These are phyloP conservation scores for Lynx canadensis DNA, from an alignment of 2,113 vertebrate genomes.

Conservation along the genomic window DNA sequence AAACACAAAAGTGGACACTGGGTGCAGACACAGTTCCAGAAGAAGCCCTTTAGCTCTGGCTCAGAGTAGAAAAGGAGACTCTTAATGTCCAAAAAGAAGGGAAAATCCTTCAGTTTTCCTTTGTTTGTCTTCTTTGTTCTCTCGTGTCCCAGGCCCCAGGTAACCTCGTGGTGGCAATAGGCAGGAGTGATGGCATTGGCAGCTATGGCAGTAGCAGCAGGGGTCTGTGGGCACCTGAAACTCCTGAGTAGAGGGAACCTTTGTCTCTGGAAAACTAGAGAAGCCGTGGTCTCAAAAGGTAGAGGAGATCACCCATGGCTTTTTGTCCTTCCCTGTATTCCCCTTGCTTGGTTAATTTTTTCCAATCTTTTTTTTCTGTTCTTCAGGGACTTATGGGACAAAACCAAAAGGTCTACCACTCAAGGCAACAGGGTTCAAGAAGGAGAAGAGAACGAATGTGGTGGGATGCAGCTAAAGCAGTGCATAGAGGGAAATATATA, in stretches of 20 bases:
- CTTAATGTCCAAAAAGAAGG: background rate
- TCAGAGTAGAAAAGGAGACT: background rate
- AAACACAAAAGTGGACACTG: background rate
- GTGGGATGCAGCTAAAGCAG: background rate
- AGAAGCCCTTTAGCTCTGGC: background rate
- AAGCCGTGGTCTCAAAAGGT: background rate
- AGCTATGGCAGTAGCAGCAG: background rate
- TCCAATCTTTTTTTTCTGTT: background rate
- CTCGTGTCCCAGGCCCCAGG: background rate
- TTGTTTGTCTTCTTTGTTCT: background rate
- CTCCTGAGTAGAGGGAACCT: background rate
- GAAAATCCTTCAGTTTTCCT: background rate
- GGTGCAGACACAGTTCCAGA: background rate
- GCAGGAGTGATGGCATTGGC: background rate
- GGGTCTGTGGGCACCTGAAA: background rate
- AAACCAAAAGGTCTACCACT: background rate
- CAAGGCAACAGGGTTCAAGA: background rate
- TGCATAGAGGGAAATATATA: background rate
- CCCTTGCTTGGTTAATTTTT: background rate
- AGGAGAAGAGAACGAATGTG: background rate
- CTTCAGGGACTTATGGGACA: background rate
- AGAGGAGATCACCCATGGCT: background rate
- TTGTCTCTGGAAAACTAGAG: background rate
- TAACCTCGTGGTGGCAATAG: background rate
- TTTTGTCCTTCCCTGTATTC: background rate